Conservation (phyloP, 1,140 invertebrate species). For the Drosophila miranda region DNA sequence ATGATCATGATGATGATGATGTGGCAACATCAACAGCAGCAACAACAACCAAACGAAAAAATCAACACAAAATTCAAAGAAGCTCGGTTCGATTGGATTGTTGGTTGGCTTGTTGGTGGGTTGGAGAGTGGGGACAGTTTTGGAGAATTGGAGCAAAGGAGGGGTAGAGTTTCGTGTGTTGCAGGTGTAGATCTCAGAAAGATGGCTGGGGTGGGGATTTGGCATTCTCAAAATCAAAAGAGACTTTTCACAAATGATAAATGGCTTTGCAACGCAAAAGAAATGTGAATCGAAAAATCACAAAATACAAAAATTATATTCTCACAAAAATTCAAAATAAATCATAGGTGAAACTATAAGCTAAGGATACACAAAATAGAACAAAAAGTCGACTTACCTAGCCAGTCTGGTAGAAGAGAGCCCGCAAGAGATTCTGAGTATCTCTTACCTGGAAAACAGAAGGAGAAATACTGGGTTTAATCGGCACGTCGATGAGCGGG, state of each 20-base stretch:
- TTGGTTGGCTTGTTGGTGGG: constrained; percentile 13
- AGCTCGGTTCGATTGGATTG: constrained; percentile 51
- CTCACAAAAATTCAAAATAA: constrained; percentile 60
- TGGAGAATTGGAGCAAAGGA: constrained; percentile 2
- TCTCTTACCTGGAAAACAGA: constrained; percentile 82
- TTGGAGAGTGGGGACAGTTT: constrained; percentile 7
- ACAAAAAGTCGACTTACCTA: constrained; percentile 81
- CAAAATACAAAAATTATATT: constrained; percentile 51
- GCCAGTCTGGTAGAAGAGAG: constrained; percentile 82
- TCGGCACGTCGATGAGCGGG: neutral
- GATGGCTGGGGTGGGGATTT: constrained; percentile 23
- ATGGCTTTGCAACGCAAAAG: constrained; percentile 60
- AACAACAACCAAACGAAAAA: constrained; percentile 56
- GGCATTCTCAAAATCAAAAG: constrained; percentile 50
- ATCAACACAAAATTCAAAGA: constrained; percentile 69
- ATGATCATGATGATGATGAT: constrained; percentile 50
- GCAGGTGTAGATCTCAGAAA: constrained; percentile 34
- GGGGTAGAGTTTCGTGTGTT: constrained; percentile 17
- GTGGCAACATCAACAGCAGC: constrained; percentile 58
- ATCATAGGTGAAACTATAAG: constrained; percentile 63
- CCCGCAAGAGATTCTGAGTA: constrained; percentile 83
- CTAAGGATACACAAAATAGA: constrained; percentile 67
- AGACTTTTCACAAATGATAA: constrained; percentile 36
- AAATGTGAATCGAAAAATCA: constrained; percentile 30
- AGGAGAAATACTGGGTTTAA: constrained; percentile 39